These are phyloP conservation scores for Fulmarus glacialis DNA, from an alignment of 2,113 vertebrate genomes.

Conservation along the genomic window DNA sequence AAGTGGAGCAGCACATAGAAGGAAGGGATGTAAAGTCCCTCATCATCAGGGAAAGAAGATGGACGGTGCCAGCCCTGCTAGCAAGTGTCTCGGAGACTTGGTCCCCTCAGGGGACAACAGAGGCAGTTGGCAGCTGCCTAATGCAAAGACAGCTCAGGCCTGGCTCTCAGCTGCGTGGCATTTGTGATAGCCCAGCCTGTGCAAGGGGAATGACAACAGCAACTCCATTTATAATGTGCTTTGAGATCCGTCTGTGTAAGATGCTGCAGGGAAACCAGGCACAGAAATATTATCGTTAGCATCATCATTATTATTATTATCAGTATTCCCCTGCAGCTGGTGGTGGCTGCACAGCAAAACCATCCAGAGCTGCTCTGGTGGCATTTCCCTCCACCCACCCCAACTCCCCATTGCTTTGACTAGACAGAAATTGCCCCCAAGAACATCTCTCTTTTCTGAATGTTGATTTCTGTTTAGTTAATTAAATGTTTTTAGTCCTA, in stretches of 20 bases:
- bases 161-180: neutral
- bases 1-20: neutral
- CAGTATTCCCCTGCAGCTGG: slow-evolving; percentile 5
- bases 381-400: slow-evolving; percentile 1
- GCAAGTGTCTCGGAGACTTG: fast-evolving
- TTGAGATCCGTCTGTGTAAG: neutral
- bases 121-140: neutral
- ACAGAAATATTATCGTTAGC: slow-evolving; percentile 12
- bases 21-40: neutral
- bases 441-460: neutral
- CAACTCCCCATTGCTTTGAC: slow-evolving; percentile 10
- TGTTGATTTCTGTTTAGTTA: slow-evolving; percentile 22
- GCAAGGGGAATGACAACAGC: slow-evolving; percentile 15
- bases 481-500: neutral
- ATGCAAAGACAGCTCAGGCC: neutral
- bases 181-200: neutral
- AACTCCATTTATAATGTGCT: neutral
- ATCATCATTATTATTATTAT: neutral
- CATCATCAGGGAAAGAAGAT: neutral
- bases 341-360: slow-evolving; percentile 1
- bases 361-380: neutral
- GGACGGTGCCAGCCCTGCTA: neutral
- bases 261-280: slow-evolving; percentile 44
- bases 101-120: neutral
- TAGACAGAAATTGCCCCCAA: slow-evolving; percentile 26